Percentiles rank a stretch among this genome's conserved stretches.
Evolutionary conservation across 2,888 invertebrate genomes (phyloP).

Genomic region (Timema cristinae): DNA sequence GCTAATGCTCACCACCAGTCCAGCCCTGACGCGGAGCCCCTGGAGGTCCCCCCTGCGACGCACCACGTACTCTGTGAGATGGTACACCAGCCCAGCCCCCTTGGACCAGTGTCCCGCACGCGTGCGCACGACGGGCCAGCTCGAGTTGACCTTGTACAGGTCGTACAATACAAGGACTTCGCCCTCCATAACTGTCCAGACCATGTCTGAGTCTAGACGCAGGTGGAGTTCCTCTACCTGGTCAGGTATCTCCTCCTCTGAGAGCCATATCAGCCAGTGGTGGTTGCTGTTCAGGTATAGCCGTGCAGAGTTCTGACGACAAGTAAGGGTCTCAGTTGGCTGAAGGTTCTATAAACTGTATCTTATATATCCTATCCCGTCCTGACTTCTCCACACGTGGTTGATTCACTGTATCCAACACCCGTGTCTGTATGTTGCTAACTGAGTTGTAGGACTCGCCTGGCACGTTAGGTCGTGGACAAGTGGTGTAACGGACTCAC

Average conservation of each 20-base stretch:
- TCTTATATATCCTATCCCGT: too few relatives aligned
- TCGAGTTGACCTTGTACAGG: conserved; percentile 37
- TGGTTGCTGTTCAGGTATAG: conserved; percentile 37
- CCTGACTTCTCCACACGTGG: too few relatives aligned
- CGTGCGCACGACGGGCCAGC: conserved; percentile 18
- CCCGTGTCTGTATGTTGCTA: too few relatives aligned
- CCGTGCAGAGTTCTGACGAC: conserved; percentile 17
- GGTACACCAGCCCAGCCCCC: conserved; percentile 33
- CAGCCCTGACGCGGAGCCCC: conserved; percentile 6
- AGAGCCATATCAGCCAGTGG: conserved; percentile 38
- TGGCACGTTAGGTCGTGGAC: too few relatives aligned
- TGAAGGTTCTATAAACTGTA: too few relatives aligned
- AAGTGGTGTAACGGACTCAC: too few relatives aligned
- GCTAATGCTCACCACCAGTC: conserved; percentile 9
- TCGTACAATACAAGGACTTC: conserved; percentile 36
- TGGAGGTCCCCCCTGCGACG: conserved; percentile 18
- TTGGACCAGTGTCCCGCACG: conserved; percentile 35
- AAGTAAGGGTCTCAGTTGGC: too few relatives aligned
- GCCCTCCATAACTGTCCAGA: conserved; percentile 31
- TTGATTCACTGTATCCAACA: too few relatives aligned
- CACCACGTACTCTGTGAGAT: conserved; percentile 34
- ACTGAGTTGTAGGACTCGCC: too few relatives aligned
- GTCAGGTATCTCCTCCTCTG: conserved; percentile 29
- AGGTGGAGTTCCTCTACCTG: conserved; percentile 35
- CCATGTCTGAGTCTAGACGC: conserved; percentile 38